Evolutionary conservation across 2,113 vertebrate species (phyloP).

Genomic region (Bungarus multicinctus): DNA sequence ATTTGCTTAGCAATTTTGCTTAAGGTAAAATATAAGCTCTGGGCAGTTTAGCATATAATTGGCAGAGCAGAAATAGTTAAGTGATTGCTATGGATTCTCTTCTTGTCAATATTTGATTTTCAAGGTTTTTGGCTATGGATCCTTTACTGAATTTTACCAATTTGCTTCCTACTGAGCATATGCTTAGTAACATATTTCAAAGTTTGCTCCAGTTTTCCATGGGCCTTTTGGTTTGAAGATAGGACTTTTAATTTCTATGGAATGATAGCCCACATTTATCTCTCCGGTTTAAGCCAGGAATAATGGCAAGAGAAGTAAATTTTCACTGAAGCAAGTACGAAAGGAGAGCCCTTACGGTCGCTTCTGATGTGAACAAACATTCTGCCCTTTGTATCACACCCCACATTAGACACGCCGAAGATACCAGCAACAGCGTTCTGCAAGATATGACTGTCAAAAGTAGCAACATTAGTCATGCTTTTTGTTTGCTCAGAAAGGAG

Average conservation of each 20-base stretch:
- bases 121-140: conserved; percentile 25
- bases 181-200: conserved; percentile 22
- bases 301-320: neutral
- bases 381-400: neutral
- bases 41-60: conserved; percentile 43
- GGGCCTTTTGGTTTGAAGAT: neutral
- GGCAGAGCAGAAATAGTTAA: conserved; percentile 40
- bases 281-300: neutral
- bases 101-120: conserved; percentile 54
- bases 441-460: neutral
- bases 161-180: conserved; percentile 4
- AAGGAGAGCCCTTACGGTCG: neutral
- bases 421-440: too few species aligned
- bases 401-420: neutral
- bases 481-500: neutral
- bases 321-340: neutral
- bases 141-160: neutral
- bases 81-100: conserved; percentile 45
- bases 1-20: conserved; percentile 39
- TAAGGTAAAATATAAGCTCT: conserved; percentile 34
- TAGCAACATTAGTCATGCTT: neutral
- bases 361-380: neutral
- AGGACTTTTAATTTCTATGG: neutral
- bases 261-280: neutral
- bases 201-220: neutral